Base-by-base conservation (phyloP, 2,797 vertebrate species). In the Bovichtus diacanthus region DNA sequence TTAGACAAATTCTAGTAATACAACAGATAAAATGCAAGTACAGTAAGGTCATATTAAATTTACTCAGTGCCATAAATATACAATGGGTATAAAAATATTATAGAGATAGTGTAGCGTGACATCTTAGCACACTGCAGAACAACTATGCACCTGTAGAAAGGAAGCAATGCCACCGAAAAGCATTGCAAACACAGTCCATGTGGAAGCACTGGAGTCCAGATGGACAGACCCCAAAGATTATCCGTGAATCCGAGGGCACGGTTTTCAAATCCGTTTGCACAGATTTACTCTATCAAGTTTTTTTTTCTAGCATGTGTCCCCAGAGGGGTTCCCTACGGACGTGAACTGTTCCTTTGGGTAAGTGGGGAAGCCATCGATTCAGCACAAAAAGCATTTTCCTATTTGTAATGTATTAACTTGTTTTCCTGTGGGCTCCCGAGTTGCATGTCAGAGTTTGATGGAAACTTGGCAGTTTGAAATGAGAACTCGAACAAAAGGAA, bases 391-490 rank as follows among this genome's bases (percentile, higher is more conserved):
- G n/a, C 54, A 0, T 70, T 77, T 83, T 76, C 71, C 60, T 23
- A 8, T 44, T 62, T 61, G 31, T 65, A 39, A 50, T 23, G 23
- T 49, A 12, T 49, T 19, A 34, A 13, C 36, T 55, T 70, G 56
- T 58, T 51, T 25, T 16, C 23, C 38, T 2, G 0, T 19, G 47
- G 36, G 43, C 31, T 43, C 25, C 62, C 6, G 0, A 46, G 70
- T 72, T 65, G 65, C 51, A 31, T 67, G 59, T 74, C 67, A 55
- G 62, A 44, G 44, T 56, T 25, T 49, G 58, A 75, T 72, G 59
- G 78, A 68, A 67, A 65, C 78, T 80, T 88, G 83, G 89, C 87
- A 79, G 66, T 71, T 88, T 70, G 27, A 77, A 84, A 81, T 23
- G 70, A 88, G 65, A 62, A 15, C 18, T 34, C 43, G 8, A 25